phyloP scores from a whole-genome alignment of 2,113 vertebrate genomes.

The Pachypanchax playfairii region DNA sequence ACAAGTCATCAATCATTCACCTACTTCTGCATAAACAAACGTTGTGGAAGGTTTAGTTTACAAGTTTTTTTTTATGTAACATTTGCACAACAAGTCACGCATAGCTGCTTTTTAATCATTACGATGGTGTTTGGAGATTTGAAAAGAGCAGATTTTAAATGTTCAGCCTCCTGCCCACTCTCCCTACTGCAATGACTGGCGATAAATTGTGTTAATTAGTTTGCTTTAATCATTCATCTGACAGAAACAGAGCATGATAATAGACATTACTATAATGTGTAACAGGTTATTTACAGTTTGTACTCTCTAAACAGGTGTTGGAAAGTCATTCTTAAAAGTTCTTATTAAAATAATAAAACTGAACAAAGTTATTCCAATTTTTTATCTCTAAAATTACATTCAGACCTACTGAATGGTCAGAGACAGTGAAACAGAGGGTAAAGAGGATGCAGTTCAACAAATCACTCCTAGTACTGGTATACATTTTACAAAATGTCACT shows the following conservation, averaged over 20 bases:
- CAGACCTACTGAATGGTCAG: conserved; percentile 37
- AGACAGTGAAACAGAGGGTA: not conserved
- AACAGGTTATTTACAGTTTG: not conserved
- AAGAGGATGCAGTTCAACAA: conserved; percentile 27
- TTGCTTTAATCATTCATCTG: too few relatives aligned
- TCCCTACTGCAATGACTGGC: conserved; percentile 23
- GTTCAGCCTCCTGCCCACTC: conserved; percentile 30
- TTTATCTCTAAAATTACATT: conserved; percentile 28
- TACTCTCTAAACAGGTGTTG: not conserved
- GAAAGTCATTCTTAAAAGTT: not conserved
- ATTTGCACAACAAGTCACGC: conserved; percentile 3
- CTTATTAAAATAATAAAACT: not conserved
- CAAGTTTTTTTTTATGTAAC: conserved; percentile 2
- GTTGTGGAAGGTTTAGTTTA: not conserved
- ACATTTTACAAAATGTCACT: conserved; percentile 34
- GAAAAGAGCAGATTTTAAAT: conserved; percentile 26
- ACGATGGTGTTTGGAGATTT: not conserved
- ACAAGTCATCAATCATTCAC: conserved; percentile 34
- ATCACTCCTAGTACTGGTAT: conserved; percentile 35
- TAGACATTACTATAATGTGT: not conserved
- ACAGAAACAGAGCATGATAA: not conserved
- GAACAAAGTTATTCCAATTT: not conserved
- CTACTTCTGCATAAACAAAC: not conserved
- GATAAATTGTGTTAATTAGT: not conserved
- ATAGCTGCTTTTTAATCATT: not conserved